Evolutionary conservation across 1,140 invertebrate genomes (phyloP).

Genomic region (Eumeta japonica): DNA sequence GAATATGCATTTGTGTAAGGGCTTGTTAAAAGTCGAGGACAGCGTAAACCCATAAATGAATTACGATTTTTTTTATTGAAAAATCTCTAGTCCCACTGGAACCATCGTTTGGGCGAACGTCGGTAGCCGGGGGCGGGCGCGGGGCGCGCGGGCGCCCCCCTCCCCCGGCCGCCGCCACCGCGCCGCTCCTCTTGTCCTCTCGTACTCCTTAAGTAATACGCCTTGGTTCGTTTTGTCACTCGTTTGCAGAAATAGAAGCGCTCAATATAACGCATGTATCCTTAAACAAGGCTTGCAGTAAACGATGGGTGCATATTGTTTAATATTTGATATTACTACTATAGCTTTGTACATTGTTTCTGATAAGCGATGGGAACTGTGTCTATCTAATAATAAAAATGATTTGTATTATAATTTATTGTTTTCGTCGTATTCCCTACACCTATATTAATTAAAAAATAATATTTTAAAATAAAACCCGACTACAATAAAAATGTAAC

Average conservation of each 20-base stretch:
- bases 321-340: constrained; percentile 60
- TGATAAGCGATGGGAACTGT: constrained; percentile 60
- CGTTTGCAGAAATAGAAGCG: constrained; percentile 51
- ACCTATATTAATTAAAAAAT: too few species aligned
- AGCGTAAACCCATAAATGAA: constrained; percentile 46
- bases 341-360: constrained; percentile 62
- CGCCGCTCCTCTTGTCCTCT: background rate
- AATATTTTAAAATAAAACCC: too few species aligned
- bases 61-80: constrained; percentile 50
- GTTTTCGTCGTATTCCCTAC: constrained; percentile 22
- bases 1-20: constrained; percentile 56
- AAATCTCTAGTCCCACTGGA: constrained; percentile 57
- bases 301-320: constrained; percentile 60
- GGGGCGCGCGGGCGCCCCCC: constrained; percentile 4
- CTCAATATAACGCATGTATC: constrained; percentile 55
- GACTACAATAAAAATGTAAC: too few species aligned
- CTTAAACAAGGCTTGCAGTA: constrained; percentile 57
- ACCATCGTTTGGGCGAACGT: constrained; percentile 46
- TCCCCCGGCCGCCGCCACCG: background rate
- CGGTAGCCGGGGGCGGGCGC: constrained; percentile 2
- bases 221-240: background rate
- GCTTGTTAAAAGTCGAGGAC: constrained; percentile 53
- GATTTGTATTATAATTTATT: constrained; percentile 55
- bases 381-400: constrained; percentile 60
- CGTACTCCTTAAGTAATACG: background rate